Base-by-base conservation (phyloP, 2,797 vertebrate species). In the Etheostoma nigrum region DNA sequence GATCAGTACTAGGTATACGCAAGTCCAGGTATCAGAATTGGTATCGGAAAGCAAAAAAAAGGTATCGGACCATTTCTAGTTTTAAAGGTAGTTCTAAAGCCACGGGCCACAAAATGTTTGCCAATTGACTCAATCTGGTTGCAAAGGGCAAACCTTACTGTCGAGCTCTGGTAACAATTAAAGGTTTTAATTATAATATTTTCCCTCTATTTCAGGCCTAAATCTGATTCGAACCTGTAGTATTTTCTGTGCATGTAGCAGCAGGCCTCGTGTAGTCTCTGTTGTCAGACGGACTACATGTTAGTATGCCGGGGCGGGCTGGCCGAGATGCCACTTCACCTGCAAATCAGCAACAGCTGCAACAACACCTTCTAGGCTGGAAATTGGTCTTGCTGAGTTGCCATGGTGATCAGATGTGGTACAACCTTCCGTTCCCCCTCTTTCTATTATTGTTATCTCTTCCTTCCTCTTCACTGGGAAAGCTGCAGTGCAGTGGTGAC, bases 371-470 rank as follows among this genome's bases (percentile, higher is more conserved):
- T 57, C 45, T 62, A 76, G 30, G 44, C 71, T 67, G 53, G 66
- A 85, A 85, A 86, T 82, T 72, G 76, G 82, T 84, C 85, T 76
- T 67, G 67, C 69, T 83, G 45, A 49, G 91, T 93, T 93, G 83
- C 89, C 70, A 91, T 92, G 87, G 91, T 53, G 79, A 93, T 81
- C 21, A 30, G 66, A 80, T 78, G 71, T 78, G 57, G 78, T 49
- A 66, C 67, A 36, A 68, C 70, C 70, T 77, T 52, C 44, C 6
- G 21, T 36, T 49, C 21, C 23, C 11, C 23, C 18, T 45, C 55
- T 61, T n/a, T 53, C n/a, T 72, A 18, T 40, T 72, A 18, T 40
- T 33, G 2, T 57, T 45, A 18, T 53, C 48, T 62, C 58, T 23
- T 40, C 33, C 21, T 33, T 6, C 47, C 42, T 76, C 25, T 57